Conservation (phyloP, 2,797 vertebrate species). For the Enteromius afrohamiltoni region DNA sequence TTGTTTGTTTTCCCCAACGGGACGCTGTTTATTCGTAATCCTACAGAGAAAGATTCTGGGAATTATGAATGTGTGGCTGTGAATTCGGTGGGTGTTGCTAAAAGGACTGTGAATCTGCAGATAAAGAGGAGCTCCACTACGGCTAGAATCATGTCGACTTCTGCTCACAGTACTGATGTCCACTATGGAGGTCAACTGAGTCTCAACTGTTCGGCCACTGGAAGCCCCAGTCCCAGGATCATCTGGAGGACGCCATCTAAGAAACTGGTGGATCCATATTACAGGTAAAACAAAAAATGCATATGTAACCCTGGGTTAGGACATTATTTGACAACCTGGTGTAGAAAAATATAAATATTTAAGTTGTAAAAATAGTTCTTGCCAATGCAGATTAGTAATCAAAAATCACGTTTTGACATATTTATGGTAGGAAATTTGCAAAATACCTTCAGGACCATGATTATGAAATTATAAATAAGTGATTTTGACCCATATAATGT, state of each 20-base stretch:
- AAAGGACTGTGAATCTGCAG: conserved; percentile 78
- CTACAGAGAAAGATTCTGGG: conserved; percentile 81
- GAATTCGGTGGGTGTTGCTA: conserved; percentile 85
- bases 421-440: too few relatives aligned
- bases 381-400: too few relatives aligned
- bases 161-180: conserved; percentile 80
- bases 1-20: conserved; percentile 94
- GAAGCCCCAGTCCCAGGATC: conserved; percentile 86
- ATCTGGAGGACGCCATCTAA: conserved; percentile 90
- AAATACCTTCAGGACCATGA: too few relatives aligned
- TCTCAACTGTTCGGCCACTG: conserved; percentile 87
- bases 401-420: too few relatives aligned
- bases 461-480: too few relatives aligned
- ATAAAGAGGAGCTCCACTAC: conserved; percentile 72
- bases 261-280: conserved; percentile 85
- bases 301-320: background rate
- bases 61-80: conserved; percentile 88
- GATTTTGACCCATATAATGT: too few relatives aligned
- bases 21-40: conserved; percentile 85
- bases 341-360: too few relatives aligned
- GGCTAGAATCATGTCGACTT: conserved; percentile 84
- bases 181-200: conserved; percentile 78
- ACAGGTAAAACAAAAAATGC: conserved; percentile 79
- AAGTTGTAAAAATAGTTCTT: too few relatives aligned
- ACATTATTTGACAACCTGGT: too few relatives aligned